phyloP scores from a whole-genome alignment of 2,888 invertebrate genomes.

The Diploptera punctata region DNA sequence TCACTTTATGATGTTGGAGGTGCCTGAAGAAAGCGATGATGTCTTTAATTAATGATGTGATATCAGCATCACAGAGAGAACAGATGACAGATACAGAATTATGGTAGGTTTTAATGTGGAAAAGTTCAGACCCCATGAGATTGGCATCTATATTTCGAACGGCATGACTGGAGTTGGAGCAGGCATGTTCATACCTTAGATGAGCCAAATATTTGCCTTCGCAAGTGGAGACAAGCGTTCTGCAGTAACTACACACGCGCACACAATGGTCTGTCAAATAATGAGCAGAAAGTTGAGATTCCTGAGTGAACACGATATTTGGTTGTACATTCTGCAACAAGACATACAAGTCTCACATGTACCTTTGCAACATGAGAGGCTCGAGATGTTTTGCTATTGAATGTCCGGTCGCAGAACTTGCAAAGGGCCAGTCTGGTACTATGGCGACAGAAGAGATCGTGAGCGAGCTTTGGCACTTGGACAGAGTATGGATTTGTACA shows the following conservation, averaged over 20 bases:
- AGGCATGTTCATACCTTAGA: constrained; percentile 33
- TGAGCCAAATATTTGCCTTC: constrained; percentile 34
- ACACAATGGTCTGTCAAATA: constrained; percentile 37
- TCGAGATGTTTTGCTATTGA: constrained; percentile 32
- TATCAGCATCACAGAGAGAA: constrained; percentile 38
- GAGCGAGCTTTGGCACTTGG: constrained; percentile 43
- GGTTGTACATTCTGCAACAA: constrained; percentile 32
- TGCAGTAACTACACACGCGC: constrained; percentile 40
- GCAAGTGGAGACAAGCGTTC: constrained; percentile 34
- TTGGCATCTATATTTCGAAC: constrained; percentile 27
- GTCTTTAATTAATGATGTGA: constrained; percentile 39
- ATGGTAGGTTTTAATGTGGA: constrained; percentile 23
- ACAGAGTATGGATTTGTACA: constrained; percentile 41
- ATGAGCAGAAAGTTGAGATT: constrained; percentile 38
- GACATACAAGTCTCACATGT: constrained; percentile 39
- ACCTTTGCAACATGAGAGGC: constrained; percentile 35
- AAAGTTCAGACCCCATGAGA: constrained; percentile 5
- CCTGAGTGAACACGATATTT: constrained; percentile 35
- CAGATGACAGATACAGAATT: constrained; percentile 32
- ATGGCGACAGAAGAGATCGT: constrained; percentile 41
- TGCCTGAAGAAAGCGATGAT: constrained; percentile 41
- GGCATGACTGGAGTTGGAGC: constrained; percentile 25
- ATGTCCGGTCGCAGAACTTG: constrained; percentile 39
- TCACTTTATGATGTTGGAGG: constrained; percentile 41
- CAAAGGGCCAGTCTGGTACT: constrained; percentile 37